These are phyloP conservation scores for Serrognathus titanus DNA, from an alignment of 2,888 invertebrate species.

Conservation along the genomic window DNA sequence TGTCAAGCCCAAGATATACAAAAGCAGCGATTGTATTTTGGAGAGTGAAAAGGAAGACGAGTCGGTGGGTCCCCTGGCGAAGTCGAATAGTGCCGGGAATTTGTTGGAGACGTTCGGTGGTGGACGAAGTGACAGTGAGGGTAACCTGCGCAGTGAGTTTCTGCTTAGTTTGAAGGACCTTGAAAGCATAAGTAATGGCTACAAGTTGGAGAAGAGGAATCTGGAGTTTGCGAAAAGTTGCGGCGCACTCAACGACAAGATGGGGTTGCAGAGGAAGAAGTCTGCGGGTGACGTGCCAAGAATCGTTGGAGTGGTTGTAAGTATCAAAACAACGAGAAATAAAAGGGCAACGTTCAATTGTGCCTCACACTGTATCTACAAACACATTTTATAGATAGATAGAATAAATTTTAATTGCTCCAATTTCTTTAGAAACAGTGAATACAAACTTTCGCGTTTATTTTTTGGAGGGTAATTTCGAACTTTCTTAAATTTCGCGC, in stretches of 20 bases:
- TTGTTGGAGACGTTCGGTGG: constrained; percentile 7
- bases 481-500: too few species aligned
- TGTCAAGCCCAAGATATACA: neutral
- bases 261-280: neutral
- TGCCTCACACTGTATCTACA: too few species aligned
- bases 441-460: too few species aligned
- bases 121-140: constrained; percentile 2
- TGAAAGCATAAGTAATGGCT: constrained; percentile 8
- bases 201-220: neutral
- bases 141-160: neutral
- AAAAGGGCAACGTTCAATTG: too few species aligned
- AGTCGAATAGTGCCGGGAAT: neutral
- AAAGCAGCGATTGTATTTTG: constrained; percentile 13
- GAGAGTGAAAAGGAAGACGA: constrained; percentile 4
- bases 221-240: neutral
- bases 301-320: constrained; percentile 17
- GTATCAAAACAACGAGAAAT: neutral
- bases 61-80: neutral
- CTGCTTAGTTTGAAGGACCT: constrained; percentile 13
- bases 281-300: constrained; percentile 6
- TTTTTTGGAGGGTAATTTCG: too few species aligned
- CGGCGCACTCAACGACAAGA: neutral
- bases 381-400: too few species aligned
- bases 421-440: too few species aligned
- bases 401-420: too few species aligned